Base-by-base conservation (phyloP, 2,797 vertebrate species). In the Halcyon badia region DNA sequence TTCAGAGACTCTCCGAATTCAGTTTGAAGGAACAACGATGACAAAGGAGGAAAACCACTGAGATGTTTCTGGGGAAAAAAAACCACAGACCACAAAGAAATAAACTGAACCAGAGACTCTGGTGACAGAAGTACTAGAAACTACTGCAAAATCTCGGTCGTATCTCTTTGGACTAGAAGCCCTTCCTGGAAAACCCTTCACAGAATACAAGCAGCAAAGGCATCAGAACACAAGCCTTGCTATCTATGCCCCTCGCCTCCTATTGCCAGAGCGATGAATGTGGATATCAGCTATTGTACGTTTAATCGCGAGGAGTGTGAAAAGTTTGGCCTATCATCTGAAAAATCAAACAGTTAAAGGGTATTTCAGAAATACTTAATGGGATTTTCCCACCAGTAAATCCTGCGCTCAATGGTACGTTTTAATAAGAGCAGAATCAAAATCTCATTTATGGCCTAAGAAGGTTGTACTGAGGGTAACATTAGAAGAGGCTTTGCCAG, bases 341-440 rank as follows among this genome's bases (percentile, higher is more conserved):
- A 91, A 98, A 97, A 98, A 97, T 97, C 95, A 94, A 97, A 79
- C 86, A 92, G 97, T 97, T 97, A 96, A 96, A 96, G 96, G 94
- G 96, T 96, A 97, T 97, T 98, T 98, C 97, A 97, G 96, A 97
- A 97, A 97, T 93, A 66, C 95, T 97, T 98, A 98, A 98, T 97
- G 94, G 98, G 97, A 90, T 98, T 98, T 98, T 98, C 98, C 97
- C 98, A 98, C 97, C 97, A 98, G 97, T 97, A 97, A 98, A 97
- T 86, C 56, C 51, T 77, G 93, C 92, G 96, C 96, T 97, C 96
- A 95, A 6, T 94, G 95, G 94, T 95, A 97, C 62, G 3, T 90
- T 97, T 98, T 98, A 97, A 97, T 97, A 97, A 98, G 94, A 93
- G 94, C 94, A 97, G 97, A 96, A 98, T 97, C 96, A 97, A 95